Evolutionary conservation across 1,140 invertebrate genomes (phyloP).

Genomic region (Drosophila rufa): DNA sequence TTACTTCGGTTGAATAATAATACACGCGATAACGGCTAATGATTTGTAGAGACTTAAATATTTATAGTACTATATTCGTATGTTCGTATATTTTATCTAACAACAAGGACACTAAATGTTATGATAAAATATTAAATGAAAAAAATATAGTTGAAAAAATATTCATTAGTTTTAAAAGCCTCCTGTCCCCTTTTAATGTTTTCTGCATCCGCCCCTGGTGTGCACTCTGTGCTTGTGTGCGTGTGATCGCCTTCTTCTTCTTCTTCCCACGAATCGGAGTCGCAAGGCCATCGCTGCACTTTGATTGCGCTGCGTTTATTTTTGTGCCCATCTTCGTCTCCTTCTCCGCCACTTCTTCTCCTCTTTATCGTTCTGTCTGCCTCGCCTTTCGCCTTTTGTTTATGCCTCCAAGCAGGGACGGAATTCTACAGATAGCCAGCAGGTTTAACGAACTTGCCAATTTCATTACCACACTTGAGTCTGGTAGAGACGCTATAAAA

Average conservation of each 20-base stretch:
- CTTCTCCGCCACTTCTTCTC: constrained; percentile 4
- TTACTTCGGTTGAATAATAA: neutral
- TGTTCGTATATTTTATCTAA: no score
- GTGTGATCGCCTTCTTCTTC: constrained; percentile 17
- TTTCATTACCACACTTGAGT: constrained; percentile 54
- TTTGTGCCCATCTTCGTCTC: constrained; percentile 36
- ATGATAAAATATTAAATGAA: no score
- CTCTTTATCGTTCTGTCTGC: neutral
- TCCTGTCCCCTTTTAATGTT: neutral
- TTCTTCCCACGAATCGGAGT: constrained; percentile 43
- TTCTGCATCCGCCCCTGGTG: constrained; percentile 2
- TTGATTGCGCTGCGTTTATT: constrained; percentile 67
- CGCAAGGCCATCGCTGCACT: constrained; percentile 66
- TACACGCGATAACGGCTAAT: no score
- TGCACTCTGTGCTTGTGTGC: neutral
- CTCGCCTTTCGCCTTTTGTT: constrained; percentile 51
- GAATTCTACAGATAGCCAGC: constrained; percentile 58
- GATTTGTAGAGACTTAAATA: no score
- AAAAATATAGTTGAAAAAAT: no score
- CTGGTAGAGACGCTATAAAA: constrained; percentile 2
- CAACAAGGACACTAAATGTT: no score
- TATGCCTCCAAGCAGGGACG: constrained; percentile 55
- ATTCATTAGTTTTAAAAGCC: neutral
- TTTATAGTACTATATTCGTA: no score
- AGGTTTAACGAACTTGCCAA: constrained; percentile 75